Evolutionary conservation across 2,888 invertebrate genomes (phyloP), one percentile per base, ranked within the genome.

Genomic region (Coenonympha arcania): DNA sequence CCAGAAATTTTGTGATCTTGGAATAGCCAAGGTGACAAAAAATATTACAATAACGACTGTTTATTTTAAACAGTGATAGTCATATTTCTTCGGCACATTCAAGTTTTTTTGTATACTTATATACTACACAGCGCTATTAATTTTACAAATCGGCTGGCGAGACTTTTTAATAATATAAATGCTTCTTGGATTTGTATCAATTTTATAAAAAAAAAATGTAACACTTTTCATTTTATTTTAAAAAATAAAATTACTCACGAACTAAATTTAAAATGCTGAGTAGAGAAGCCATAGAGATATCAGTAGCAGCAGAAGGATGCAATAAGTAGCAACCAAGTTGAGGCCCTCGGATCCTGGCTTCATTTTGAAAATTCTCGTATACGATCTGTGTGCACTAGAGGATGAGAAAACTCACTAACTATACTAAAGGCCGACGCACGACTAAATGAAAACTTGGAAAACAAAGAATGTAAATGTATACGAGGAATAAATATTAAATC

Each of bases 271-370:
- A 59, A 90, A 77, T 34, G 90, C 90, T 3, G 91, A 89, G 63
- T 92, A 92, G 24, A 92, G 73, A 45, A 90, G 71, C 89, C 91
- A 92, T 41, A 92, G 75, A 3, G 90, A 85, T 34, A 90, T 76
- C 37, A 92, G 77, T 26, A 92, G 77, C 33, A 90, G 69, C 48
- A 91, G 83, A 55, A 92, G 79, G 63, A 92, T 91, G 66, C 88
- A 77, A 70, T 91, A 92, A 42, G 92, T 92, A 45, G 90, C 89
- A 56, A 90, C 82, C 58, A 92, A 81, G 67, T 89, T 92, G 44
- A 84, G 83, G 50, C 90, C 89, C 73, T 92, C 92, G 6, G 71
- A 64, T 53, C 80, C 73, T 54, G 65, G 68, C 68, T 81, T 69
- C 68, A 73, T 79, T 60, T 63, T 72, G 64, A 54, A 66, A 67